Conservation (phyloP, 2,797 vertebrate genomes). For the Coccyzus lansbergi region DNA sequence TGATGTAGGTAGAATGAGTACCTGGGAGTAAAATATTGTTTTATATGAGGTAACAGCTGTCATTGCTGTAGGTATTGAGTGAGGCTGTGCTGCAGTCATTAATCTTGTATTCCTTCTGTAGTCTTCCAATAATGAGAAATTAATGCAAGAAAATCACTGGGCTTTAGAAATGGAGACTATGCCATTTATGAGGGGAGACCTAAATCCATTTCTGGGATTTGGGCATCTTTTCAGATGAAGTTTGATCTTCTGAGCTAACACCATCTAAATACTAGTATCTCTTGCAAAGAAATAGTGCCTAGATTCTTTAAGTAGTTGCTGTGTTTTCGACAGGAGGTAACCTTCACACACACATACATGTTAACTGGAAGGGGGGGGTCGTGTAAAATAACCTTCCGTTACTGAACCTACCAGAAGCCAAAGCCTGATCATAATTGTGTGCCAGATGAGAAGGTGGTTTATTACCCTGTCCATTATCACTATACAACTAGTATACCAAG, state of each 20-base stretch:
- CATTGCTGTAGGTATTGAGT: constrained; percentile 19
- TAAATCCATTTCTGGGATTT: not conserved
- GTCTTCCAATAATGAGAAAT: constrained; percentile 46
- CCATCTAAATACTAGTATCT: not conserved
- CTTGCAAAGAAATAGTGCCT: not conserved
- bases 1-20: constrained; percentile 42
- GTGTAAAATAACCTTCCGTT: not conserved
- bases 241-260: not conserved
- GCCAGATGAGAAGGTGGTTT: not conserved
- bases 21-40: constrained; percentile 37
- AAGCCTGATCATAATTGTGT: not conserved
- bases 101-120: constrained; percentile 47
- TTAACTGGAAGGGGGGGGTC: fast-evolving
- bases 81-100: constrained; percentile 47
- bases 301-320: not conserved
- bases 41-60: constrained; percentile 57
- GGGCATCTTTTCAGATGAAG: not conserved
- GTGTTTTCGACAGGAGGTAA: not conserved
- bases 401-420: not conserved
- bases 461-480: not conserved
- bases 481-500: not conserved
- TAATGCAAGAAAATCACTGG: constrained; percentile 8
- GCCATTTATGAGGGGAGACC: not conserved
- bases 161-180: not conserved
- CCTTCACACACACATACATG: not conserved